Conservation (phyloP, 2,888 invertebrate species). For the Muschampia plurimacula region DNA sequence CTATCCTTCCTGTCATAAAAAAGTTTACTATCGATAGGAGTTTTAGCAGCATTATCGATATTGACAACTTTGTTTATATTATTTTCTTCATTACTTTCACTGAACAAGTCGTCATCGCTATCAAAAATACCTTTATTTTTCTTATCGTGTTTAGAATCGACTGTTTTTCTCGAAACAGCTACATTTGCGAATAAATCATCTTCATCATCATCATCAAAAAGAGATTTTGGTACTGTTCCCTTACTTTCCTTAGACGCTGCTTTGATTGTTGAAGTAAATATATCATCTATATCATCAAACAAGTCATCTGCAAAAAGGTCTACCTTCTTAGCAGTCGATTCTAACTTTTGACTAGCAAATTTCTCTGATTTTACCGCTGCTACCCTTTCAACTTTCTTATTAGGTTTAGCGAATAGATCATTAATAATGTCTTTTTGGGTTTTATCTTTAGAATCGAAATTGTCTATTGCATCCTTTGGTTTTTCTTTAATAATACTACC, state of each 20-base stretch:
- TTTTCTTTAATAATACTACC: conserved; percentile 20
- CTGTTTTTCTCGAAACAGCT: conserved; percentile 45
- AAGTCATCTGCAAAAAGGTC: conserved; percentile 74
- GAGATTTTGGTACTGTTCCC: conserved; percentile 54
- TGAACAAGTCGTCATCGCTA: conserved; percentile 54
- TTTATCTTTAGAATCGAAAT: conserved; percentile 39
- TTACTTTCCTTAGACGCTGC: conserved; percentile 48
- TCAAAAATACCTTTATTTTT: conserved; percentile 58
- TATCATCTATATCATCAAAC: conserved; percentile 80
- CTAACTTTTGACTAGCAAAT: conserved; percentile 54
- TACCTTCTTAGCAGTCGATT: conserved; percentile 49
- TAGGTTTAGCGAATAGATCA: conserved; percentile 68
- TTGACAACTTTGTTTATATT: conserved; percentile 10
- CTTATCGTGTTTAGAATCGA: conserved; percentile 38
- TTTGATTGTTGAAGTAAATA: conserved; percentile 65
- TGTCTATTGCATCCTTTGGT: conserved; percentile 30
- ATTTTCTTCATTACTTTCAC: conserved; percentile 19
- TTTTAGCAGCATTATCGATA: conserved; percentile 11
- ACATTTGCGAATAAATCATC: conserved; percentile 71
- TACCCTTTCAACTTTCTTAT: conserved; percentile 45
- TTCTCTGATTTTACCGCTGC: conserved; percentile 42
- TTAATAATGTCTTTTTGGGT: conserved; percentile 68
- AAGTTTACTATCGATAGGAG: neutral
- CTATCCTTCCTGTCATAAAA: neutral
- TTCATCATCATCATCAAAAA: conserved; percentile 66